Evolutionary conservation across 2,113 vertebrate species (phyloP).

Genomic region (Neopipo cinnamomea): DNA sequence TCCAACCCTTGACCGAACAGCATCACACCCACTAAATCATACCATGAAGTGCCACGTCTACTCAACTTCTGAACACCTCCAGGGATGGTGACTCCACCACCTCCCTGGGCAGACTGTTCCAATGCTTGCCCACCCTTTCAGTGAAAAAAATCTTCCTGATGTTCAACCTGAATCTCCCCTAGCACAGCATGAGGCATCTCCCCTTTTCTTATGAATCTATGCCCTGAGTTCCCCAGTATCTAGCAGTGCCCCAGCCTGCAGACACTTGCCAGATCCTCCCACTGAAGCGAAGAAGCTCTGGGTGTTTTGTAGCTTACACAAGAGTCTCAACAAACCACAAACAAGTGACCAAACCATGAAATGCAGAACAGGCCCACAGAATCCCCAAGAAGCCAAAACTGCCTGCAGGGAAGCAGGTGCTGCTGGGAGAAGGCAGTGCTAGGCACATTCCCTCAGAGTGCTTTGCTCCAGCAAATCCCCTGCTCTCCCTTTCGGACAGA

Average conservation of each 20-base stretch:
- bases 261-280: neutral
- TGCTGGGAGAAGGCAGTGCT: neutral
- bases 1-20: neutral
- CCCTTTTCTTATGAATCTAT: neutral
- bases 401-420: neutral
- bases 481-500: neutral
- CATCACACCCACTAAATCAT: neutral
- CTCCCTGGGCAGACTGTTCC: neutral
- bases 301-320: neutral
- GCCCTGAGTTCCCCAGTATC: neutral
- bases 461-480: neutral
- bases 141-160: neutral
- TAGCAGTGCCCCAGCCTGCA: neutral
- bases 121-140: neutral
- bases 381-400: neutral
- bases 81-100: too few relatives aligned
- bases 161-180: neutral
- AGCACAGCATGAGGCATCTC: neutral
- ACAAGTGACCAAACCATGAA: neutral
- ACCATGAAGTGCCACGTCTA: rapidly evolving
- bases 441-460: rapidly evolving
- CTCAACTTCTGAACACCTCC: neutral
- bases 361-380: neutral
- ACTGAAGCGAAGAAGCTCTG: neutral
- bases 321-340: neutral